Percentiles rank a stretch among this genome's conserved stretches.
Evolutionary conservation across 2,888 invertebrate species (phyloP).

Genomic region (Dioctria linearis): DNA sequence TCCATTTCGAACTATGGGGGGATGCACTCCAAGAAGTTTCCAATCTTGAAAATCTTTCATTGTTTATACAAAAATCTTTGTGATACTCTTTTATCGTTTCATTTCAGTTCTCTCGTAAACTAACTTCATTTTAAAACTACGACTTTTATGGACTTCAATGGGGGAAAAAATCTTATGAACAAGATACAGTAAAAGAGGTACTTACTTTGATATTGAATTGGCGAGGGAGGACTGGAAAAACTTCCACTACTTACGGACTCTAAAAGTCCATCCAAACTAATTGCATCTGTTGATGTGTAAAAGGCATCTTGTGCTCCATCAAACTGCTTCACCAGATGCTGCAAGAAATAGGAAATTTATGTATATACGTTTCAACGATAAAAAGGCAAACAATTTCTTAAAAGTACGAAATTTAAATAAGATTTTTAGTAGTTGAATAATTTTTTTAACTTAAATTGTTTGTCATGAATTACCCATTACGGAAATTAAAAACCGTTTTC

Average conservation of each 20-base stretch:
- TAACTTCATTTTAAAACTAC: not conserved
- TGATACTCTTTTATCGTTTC: too few species aligned
- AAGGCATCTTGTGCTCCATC: conserved; percentile 58
- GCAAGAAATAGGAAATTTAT: conserved; percentile 53
- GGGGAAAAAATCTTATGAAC: not conserved
- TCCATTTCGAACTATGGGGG: too few species aligned
- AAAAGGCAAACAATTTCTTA: conserved; percentile 9
- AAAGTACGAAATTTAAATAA: not conserved
- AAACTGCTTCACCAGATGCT: conserved; percentile 61
- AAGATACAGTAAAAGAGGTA: conserved; percentile 18
- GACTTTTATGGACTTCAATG: not conserved
- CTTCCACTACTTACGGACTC: conserved; percentile 65
- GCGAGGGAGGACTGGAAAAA: conserved; percentile 63
- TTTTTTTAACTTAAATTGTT: not conserved
- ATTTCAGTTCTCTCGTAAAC: not conserved
- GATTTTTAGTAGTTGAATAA: not conserved
- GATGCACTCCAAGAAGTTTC: too few species aligned
- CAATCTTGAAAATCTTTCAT: too few species aligned
- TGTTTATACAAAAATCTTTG: too few species aligned
- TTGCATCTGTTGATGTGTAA: conserved; percentile 64
- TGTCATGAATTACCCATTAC: not conserved
- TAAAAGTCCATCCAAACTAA: conserved; percentile 64
- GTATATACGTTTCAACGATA: not conserved
- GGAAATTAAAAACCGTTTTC: not conserved
- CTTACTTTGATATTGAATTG: conserved; percentile 63